Base-by-base conservation (phyloP, 37 sponge, comb jelly and placozoan species). In the Haliclona indistincta region DNA sequence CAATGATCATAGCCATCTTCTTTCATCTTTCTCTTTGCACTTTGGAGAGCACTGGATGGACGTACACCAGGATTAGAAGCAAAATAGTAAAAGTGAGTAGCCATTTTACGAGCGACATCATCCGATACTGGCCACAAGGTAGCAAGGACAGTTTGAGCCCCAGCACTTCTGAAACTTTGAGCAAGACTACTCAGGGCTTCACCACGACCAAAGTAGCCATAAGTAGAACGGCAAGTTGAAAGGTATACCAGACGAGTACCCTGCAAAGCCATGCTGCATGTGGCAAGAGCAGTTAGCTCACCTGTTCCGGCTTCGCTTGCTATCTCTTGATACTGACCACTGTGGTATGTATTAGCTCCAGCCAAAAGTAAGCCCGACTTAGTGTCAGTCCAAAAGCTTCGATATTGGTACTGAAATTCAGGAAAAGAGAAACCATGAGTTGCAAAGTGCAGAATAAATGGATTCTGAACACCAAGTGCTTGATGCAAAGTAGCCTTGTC, bases 111-210 rank as follows among this genome's bases (percentile, higher is more conserved):
- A 34, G 23, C 66, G 3, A 64, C 36, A 8, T 76, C 54, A 43
- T 76, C 77, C 2, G 77, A 63, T 1, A 76, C 66, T 4, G 77
- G 77, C 77, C 77, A 76, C 51, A 76, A 5, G 34, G 77, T 76
- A 13, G 77, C 77, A 22, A 76, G 4, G 22, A 76, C 77, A 42
- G 77, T 76, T 44, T 63, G 52, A 10, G 77, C 49, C 43, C 77
- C 77, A 29, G 77, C 77, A 64, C 33, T 63, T 2, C 77, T 47
- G 62, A 76, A 76, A 13, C 53, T 4, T 28, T 76, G 77, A 40
- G 77, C 77, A 20, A 76, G 23, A 47, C 77, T 76, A 35, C 66
- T 45, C 34, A 76, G 53, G n/a, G 77, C 66, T 64, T 76, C 77
- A 22, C 77, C 77, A 43, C 66, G 77, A 17, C 77, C 77, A 43